Evolutionary conservation across 2,888 invertebrate species (phyloP).

Genomic region (Chaetoderma sp.): DNA sequence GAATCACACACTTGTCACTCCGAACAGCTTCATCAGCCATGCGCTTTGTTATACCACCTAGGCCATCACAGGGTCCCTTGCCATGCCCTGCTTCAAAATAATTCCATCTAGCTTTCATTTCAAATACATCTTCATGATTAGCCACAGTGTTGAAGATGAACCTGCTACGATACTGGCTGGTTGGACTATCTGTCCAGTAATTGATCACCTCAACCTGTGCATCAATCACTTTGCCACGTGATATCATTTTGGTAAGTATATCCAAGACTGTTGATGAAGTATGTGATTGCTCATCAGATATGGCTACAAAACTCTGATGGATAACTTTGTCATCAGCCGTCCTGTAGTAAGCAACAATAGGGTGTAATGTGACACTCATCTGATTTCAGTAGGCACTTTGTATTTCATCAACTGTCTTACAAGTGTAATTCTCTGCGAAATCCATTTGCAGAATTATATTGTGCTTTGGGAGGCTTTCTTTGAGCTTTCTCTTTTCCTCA

Average conservation of each 20-base stretch:
- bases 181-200: constrained; percentile 41
- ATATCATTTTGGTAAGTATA: constrained; percentile 15
- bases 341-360: no score
- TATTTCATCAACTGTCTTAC: constrained; percentile 24
- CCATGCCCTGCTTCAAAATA: constrained; percentile 34
- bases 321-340: no score
- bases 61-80: constrained; percentile 36
- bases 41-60: constrained; percentile 24
- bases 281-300: no score
- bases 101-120: constrained; percentile 22
- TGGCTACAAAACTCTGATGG: no score
- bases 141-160: constrained; percentile 30
- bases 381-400: constrained; percentile 35
- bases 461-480: constrained; percentile 18
- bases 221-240: constrained; percentile 8
- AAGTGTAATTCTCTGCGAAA: constrained; percentile 32
- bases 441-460: constrained; percentile 35
- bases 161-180: constrained; percentile 35
- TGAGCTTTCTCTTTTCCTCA: no score
- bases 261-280: no score
- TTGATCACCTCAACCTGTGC: constrained; percentile 17
- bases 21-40: constrained; percentile 26
- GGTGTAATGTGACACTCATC: no score
- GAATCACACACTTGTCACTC: constrained; percentile 6
- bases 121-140: constrained; percentile 17